Conservation (phyloP, 2,888 invertebrate genomes). For the Pollenia labialis region DNA sequence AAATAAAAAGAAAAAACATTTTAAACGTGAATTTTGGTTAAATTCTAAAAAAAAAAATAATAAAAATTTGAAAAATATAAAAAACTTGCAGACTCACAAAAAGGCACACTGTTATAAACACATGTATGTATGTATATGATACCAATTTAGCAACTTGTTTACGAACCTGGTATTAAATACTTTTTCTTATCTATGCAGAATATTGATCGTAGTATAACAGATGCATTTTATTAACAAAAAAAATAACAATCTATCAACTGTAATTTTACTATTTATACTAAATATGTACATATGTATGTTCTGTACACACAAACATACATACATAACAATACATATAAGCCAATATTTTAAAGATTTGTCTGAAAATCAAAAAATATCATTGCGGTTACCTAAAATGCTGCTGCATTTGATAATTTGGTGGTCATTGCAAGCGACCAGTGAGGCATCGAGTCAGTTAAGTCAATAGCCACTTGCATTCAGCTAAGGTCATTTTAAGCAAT, state of each 20-base stretch:
- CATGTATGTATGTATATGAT: background rate
- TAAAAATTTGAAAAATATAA: conserved; percentile 1
- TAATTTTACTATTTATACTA: conserved; percentile 3
- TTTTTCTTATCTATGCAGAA: conserved; percentile 35
- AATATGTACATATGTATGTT: background rate
- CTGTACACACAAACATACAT: background rate
- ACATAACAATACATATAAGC: background rate
- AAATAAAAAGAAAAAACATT: conserved; percentile 17
- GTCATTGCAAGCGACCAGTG: conserved; percentile 42
- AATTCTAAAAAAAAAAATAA: conserved; percentile 39
- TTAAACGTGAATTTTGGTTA: conserved; percentile 28
- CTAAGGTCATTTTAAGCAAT: conserved; percentile 64
- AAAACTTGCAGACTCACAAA: conserved; percentile 20
- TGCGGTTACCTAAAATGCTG: conserved; percentile 23
- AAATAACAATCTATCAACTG: conserved; percentile 21
- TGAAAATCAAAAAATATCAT: conserved; percentile 17
- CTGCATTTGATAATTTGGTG: conserved; percentile 41
- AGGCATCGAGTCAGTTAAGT: conserved; percentile 49
- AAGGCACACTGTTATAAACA: background rate
- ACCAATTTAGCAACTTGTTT: conserved; percentile 40
- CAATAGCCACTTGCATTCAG: conserved; percentile 61
- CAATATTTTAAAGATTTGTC: conserved; percentile 34
- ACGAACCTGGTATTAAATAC: conserved; percentile 11
- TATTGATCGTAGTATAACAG: conserved; percentile 28
- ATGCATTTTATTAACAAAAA: conserved; percentile 33